Base-by-base conservation (phyloP, 2,888 invertebrate genomes). In the Chrysomela aeneicollis region DNA sequence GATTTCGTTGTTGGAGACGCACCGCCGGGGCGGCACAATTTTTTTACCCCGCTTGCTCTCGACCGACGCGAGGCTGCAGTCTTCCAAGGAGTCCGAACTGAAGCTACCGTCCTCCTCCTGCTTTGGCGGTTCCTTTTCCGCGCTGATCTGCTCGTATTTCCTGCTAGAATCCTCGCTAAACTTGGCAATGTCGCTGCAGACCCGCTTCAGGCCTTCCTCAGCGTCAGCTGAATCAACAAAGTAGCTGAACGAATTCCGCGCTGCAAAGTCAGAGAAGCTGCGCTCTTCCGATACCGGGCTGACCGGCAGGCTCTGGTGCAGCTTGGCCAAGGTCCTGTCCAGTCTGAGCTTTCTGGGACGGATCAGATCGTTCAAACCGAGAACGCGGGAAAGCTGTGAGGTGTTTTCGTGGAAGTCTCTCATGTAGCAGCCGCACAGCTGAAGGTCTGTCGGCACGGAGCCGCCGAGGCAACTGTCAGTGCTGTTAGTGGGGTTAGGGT, bases 231-330 rank as follows among this genome's bases (percentile, higher is more conserved):
- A 81, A 52, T 89, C 89, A 17, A 90, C 85, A 68, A 89, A 90
- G 74, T 89, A 90, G 75, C 88, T 88, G 61, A 89, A 84, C 0
- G 89, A 89, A 73, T 88, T 86, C 21, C 89, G 81, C 1, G 66
- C 73, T 2, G 76, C 81, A 68, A 78, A 82, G 73, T 83, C 84
- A 0, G 81, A 75, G 69, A 82, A 79, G 58, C 79, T 78, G 26
- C 81, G 79, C 75, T 93, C 92, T 77, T 93, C 93, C 59, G 90
- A 92, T 0, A 93, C 92, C 0, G 93, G 93, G 0, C 92, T 92
- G 0, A 93, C 92, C 0, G 93, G 93, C 71, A 93, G 88, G 3
- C 92, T 92, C 74, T 92, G 92, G 70, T 91, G 79, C 72, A 80
- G 68, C 67, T 82, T 79, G 61, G 76, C 72, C 75, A 83, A 70